Base-by-base conservation (phyloP, 2,888 invertebrate species). In the Tachina fera region DNA sequence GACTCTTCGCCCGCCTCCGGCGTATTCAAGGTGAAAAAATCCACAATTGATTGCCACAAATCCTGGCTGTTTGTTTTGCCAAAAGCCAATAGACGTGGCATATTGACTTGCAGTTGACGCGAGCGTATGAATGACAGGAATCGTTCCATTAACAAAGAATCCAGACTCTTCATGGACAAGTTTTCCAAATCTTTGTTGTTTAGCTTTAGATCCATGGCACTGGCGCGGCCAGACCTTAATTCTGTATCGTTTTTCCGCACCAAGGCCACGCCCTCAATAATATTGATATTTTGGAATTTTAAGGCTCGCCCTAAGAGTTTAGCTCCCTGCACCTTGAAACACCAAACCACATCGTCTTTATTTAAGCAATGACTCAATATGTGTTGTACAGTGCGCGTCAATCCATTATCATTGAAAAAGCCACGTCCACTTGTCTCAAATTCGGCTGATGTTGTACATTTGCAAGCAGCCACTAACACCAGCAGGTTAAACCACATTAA, bases 311-410 rank as follows among this genome's bases (percentile, higher is more conserved):
- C 95, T 14, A 95, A 93, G 56, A 96, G 92, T 89, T 95, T 96
- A 0, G 95, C 93, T 0, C 95, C 95, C 90, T 96, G 95, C 77
- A 96, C 93, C 92, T 96, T 96, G 88, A 96, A 94, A 90, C 96
- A 96, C 93, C 95, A 95, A 88, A 95, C 92, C 72, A 95, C 93
- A 89, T 96, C 95, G 86, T 95, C 94, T 63, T 94, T 94, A 85
- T 93, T 93, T 88, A 94, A 94, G 91, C 96, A 96, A 90, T 95
- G 94, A 31, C 88, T 89, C 78, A 91, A 92, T 3, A 93, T 89
- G 74, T 92, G 92, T n/a, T 90, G 90, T n/a, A 93, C 81, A 0
- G 91, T 91, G 74, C 91, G 90, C 22, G 91, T 83, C 16, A 92
- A 78, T 11, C 91, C 91, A 80, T 89, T 92, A 70, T 92, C 90